phyloP scores from a whole-genome alignment of 2,113 vertebrate genomes.

The Hydrochoerus hydrochaeris region DNA sequence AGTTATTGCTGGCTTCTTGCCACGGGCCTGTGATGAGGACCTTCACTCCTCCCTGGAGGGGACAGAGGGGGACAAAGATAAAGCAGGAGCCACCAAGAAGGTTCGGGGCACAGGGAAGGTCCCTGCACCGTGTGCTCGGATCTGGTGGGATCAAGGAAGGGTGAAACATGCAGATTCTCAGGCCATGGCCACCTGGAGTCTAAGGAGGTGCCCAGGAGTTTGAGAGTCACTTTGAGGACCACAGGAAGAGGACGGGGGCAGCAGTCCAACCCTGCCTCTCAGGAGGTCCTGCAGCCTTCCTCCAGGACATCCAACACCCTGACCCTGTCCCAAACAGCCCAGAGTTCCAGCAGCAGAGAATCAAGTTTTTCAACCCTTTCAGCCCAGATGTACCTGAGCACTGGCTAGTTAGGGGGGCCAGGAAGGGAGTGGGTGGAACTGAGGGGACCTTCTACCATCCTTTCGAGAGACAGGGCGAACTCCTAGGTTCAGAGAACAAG shows the following conservation, averaged over 20 bases:
- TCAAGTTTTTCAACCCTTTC: background rate
- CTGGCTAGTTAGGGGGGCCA: background rate
- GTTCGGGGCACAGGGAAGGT: background rate
- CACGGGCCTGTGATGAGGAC: constrained; percentile 98
- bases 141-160: no score
- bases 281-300: background rate
- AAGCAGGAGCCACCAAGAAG: background rate
- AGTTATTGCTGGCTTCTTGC: constrained; percentile 98
- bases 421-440: background rate
- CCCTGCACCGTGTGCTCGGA: background rate
- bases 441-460: background rate
- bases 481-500: background rate
- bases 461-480: background rate
- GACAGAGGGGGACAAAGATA: background rate
- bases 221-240: background rate
- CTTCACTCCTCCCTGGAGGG: constrained; percentile 95
- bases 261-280: background rate
- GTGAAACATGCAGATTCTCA: rapidly evolving
- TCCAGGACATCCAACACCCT: background rate
- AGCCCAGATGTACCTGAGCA: background rate
- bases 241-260: background rate
- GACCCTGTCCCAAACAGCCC: no score
- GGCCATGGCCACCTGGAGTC: background rate
- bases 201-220: background rate
- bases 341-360: background rate